Evolutionary conservation across 2,113 vertebrate species (phyloP).

Genomic region (Opisthocomus hoazin): DNA sequence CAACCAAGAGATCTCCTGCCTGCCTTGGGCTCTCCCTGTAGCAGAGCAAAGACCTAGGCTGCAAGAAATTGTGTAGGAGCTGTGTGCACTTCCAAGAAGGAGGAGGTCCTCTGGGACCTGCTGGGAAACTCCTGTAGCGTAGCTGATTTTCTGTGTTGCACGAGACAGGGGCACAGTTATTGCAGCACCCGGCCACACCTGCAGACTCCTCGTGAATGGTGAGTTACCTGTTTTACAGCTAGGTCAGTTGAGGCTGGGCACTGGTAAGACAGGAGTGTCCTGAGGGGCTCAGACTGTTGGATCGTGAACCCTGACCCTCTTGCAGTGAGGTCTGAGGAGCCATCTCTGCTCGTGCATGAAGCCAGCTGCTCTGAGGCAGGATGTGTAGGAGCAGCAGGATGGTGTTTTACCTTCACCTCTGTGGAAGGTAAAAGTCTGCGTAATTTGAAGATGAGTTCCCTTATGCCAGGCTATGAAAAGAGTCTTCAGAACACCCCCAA

Average conservation of each 20-base stretch:
- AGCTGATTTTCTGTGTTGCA: neutral
- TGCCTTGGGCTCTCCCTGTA: neutral
- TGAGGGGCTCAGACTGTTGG: neutral
- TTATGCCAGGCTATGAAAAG: conserved; percentile 2
- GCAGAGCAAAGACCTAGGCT: neutral
- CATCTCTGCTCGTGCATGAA: neutral
- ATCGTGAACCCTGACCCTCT: neutral
- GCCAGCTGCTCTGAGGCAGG: neutral
- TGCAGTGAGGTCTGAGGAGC: neutral
- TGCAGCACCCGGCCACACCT: neutral
- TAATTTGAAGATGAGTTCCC: conserved; percentile 42
- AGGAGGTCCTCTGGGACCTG: neutral
- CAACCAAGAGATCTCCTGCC: neutral
- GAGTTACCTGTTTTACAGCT: neutral
- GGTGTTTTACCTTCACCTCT: neutral
- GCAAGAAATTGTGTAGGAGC: neutral
- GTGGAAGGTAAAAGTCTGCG: neutral
- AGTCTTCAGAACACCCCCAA: conserved; percentile 45
- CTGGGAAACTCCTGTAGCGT: neutral
- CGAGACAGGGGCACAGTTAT: neutral
- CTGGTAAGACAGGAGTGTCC: neutral
- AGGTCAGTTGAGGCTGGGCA: neutral
- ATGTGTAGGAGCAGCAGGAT: neutral
- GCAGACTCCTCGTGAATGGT: neutral
- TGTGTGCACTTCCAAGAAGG: neutral